These are phyloP conservation scores for Danio tinwini DNA, from an alignment of 2,797 vertebrate genomes.

Conservation along the genomic window DNA sequence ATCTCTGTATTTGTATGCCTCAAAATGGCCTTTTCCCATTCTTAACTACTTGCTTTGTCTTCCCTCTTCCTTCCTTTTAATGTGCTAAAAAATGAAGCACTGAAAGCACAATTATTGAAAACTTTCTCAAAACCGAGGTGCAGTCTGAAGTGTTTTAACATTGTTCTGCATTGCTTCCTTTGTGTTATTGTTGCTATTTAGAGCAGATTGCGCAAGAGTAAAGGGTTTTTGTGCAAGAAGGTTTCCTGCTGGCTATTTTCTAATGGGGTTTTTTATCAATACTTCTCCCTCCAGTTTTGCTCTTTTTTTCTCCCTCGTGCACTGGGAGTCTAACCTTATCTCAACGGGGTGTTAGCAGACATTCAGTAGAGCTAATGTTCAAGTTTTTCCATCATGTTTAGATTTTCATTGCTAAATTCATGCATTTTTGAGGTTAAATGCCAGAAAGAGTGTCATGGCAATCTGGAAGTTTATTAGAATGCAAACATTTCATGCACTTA, in stretches of 20 bases:
- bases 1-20: not conserved
- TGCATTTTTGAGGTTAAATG: not conserved
- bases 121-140: not conserved
- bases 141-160: constrained; percentile 13
- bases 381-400: constrained; percentile 12
- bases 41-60: constrained; percentile 31
- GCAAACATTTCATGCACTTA: not conserved
- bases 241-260: constrained; percentile 33
- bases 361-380: constrained; percentile 39
- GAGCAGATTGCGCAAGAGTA: constrained; percentile 51
- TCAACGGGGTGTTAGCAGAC: constrained; percentile 51
- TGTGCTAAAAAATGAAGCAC: not conserved
- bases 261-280: constrained; percentile 47
- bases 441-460: not conserved
- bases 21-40: not conserved
- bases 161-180: constrained; percentile 1
- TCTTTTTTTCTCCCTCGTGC: constrained; percentile 22
- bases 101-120: not conserved
- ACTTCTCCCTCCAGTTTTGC: not conserved
- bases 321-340: constrained; percentile 49
- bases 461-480: not conserved
- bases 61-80: constrained; percentile 15
- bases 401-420: not conserved
- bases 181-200: constrained; percentile 30
- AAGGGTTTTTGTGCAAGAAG: constrained; percentile 40